Base-by-base conservation (phyloP, 2,113 vertebrate species). In the Neopipo cinnamomea region DNA sequence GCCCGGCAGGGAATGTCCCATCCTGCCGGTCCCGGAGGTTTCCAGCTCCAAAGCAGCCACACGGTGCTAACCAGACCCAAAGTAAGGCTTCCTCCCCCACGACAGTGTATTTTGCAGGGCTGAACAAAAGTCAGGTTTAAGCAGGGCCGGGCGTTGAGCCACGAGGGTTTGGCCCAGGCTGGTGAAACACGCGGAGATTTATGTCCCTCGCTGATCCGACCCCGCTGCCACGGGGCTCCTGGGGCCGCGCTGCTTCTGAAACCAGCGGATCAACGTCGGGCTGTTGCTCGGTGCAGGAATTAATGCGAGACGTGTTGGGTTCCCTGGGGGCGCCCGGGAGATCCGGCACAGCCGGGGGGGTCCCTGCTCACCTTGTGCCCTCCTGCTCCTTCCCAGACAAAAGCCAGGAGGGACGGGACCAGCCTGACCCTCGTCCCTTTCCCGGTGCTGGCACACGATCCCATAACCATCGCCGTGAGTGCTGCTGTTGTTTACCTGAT, bases 381-480 rank as follows among this genome's bases (percentile, higher is more conserved):
- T 28, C 42, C 77, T 5, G 52, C 79, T 24, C 79, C 65, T 39
- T 16, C 33, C 46, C 42, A 4, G 28, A 13, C 46, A 1, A 3
- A 14, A 28, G 10, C 17, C 20, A 3, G 11, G 6, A 47, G 11
- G 3, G 4, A 52, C 2, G 1, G 78, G 19, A 49, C 25, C 39
- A 19, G 20, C 52, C 31, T 8, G 46, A 6, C 12, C 37, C 35
- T 4, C 1, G 1, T 31, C 31, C 53, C 74, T 37, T 15, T 5
- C 20, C 41, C 5, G 5, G 12, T 8, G 79, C 33, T 19, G 74
- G 7, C 7, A 15, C 49, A 3, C 0, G 12, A 15, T 13, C 8
- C 68, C 8, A 0, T 7, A 2, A 33, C 27, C n/a, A 39, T 19
- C 28, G 14, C 20, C 6, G 14, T 0, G 3, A 11, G 23, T 0